Evolutionary conservation across 2,888 invertebrate species (phyloP), one percentile per base, ranked within the genome.

Genomic region (Cryptus viduatorius): DNA sequence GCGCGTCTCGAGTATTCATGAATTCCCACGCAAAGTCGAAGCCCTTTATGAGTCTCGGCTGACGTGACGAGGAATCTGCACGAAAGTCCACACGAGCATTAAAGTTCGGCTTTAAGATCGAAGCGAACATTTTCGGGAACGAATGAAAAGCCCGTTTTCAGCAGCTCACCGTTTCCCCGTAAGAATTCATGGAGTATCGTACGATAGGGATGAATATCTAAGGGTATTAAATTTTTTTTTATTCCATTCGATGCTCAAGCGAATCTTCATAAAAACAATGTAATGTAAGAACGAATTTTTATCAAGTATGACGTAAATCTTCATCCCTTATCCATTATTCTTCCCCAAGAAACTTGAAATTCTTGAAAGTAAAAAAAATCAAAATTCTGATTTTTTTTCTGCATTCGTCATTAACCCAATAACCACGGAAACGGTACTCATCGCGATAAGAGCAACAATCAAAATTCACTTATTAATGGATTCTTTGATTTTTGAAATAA

Each of bases 71-170:
- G 29, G 53, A 61, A n/a, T 75, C 46, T 31, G n/a, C 16, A 61
- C 50, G 56, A 24, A 24, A 56, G 19, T 19, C 24, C 19, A 3
- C 56, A 24, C 12, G 12, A 42, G 19, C 12, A 16, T n/a, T n/a
- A 3, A n/a, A 14, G 12, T 61, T 31, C 7, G 42, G 29, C 42
- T 48, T 44, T 16, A 61, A 75, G 69, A 69, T 75, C 14, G 19
- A 12, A 42, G 46, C 29, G 56, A 65, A 31, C 19, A 82, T 31
- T 14, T 67, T 44, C 67, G 12, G 31, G 64, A 81, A 73, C 81
- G 84, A 78, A 84, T 84, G 84, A 84, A 84, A 81, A 61, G 64
- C 68, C 53, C 42, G 53, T 65, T 61, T 46, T n/a, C 56, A 50
- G 14, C 8, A 31, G 29, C n/a, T 29, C 8, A 44, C 53, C 37